Evolutionary conservation across 1,140 invertebrate species (phyloP).

Genomic region (Sarcophaga bullata): DNA sequence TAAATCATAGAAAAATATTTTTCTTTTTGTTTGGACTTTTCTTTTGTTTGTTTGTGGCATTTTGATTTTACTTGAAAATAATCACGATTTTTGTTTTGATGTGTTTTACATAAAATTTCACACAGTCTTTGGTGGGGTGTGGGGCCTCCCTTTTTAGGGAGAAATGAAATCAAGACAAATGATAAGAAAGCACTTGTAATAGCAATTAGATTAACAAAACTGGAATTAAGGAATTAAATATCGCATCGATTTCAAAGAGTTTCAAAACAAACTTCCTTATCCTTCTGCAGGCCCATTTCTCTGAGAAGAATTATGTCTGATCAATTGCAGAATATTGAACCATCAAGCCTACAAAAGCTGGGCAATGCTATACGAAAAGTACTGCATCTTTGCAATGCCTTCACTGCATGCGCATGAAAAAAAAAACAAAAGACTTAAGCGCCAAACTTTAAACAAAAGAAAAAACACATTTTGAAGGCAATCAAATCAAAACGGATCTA

Average conservation of each 20-base stretch:
- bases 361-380: neutral
- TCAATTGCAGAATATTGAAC: neutral
- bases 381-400: neutral
- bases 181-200: no score
- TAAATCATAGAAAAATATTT: slow-evolving; percentile 40
- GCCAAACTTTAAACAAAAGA: neutral
- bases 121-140: slow-evolving; percentile 22
- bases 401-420: neutral
- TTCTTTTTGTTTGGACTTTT: neutral
- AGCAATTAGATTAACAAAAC: no score
- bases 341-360: neutral
- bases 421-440: slow-evolving; percentile 19
- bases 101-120: slow-evolving; percentile 44
- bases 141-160: neutral
- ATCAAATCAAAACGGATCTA: neutral
- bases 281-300: no score
- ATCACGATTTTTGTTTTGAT: slow-evolving; percentile 36
- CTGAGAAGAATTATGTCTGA: no score
- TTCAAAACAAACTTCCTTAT: no score
- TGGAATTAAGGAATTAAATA: no score
- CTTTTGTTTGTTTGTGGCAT: no score
- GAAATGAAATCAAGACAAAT: no score
- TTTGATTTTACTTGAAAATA: neutral
- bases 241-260: neutral
- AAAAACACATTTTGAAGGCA: neutral